A percentile compares a stretch with the other conserved stretches of the same genome.
phyloP scores from a whole-genome alignment of 2,888 invertebrate species.

The Helleia helle region DNA sequence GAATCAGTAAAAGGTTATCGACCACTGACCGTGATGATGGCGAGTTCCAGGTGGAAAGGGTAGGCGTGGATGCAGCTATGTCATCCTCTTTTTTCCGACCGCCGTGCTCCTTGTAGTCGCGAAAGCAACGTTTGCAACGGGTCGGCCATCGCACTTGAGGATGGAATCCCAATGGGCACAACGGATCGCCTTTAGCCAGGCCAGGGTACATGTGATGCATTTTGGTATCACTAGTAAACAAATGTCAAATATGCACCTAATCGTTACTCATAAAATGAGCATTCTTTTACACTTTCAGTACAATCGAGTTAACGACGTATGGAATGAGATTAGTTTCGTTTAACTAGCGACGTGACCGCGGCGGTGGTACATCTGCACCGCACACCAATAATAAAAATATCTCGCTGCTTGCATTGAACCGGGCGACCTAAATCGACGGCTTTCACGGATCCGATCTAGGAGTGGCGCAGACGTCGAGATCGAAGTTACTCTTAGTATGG shows the following conservation, averaged over 20 bases:
- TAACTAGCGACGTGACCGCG: constrained; percentile 50
- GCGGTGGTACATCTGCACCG: constrained; percentile 57
- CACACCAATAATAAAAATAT: constrained; percentile 70
- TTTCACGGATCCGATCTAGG: constrained; percentile 31
- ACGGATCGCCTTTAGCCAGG: constrained; percentile 87
- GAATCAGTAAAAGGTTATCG: not conserved
- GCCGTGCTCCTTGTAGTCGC: constrained; percentile 93
- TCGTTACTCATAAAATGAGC: constrained; percentile 30
- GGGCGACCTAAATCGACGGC: constrained; percentile 68
- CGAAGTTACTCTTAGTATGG: constrained; percentile 20
- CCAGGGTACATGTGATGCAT: constrained; percentile 84
- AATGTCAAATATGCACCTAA: constrained; percentile 38
- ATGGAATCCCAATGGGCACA: constrained; percentile 94
- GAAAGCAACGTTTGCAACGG: constrained; percentile 93
- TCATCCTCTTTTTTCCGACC: constrained; percentile 80
- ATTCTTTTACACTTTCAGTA: constrained; percentile 24
- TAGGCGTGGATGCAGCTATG: constrained; percentile 84
- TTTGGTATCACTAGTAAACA: constrained; percentile 32
- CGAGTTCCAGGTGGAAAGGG: constrained; percentile 79
- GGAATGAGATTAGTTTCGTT: constrained; percentile 66
- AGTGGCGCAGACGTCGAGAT: constrained; percentile 25
- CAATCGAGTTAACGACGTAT: constrained; percentile 34
- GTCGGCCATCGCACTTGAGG: constrained; percentile 96
- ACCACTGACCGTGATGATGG: constrained; percentile 68
- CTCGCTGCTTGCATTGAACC: constrained; percentile 64